Percentiles rank a stretch among this genome's conserved stretches.
phyloP scores from a whole-genome alignment of 2,888 invertebrate species.

The Scaptodrosophila latifasciaeformis region DNA sequence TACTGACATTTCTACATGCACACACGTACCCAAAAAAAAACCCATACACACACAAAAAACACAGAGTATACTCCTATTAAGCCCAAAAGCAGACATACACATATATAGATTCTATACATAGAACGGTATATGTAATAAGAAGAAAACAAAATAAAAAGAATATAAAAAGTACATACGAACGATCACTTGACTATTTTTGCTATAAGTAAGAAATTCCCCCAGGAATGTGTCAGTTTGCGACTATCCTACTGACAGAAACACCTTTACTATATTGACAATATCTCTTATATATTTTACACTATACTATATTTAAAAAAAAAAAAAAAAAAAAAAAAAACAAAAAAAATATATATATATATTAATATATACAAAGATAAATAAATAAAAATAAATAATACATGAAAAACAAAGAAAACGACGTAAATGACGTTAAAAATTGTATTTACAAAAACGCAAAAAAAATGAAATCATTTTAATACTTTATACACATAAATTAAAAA shows the following conservation, averaged over 20 bases:
- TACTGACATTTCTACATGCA: conserved; percentile 14
- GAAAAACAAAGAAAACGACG: conserved; percentile 33
- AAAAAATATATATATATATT: conserved; percentile 67
- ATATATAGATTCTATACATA: not conserved
- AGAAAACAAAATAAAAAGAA: conserved; percentile 30
- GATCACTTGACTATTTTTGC: conserved; percentile 69
- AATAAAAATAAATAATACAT: conserved; percentile 34
- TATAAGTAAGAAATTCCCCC: conserved; percentile 69
- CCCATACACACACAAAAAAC: conserved; percentile 34
- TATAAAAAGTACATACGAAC: no score
- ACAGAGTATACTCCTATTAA: not conserved
- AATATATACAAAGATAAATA: conserved; percentile 54
- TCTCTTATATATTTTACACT: conserved; percentile 74
- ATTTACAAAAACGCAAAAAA: conserved; percentile 58
- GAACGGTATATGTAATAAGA: not conserved
- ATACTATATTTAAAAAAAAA: conserved; percentile 65
- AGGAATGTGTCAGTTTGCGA: conserved; percentile 63
- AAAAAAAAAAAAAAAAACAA: conserved; percentile 21
- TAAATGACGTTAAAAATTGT: conserved; percentile 58
- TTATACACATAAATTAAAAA: conserved; percentile 62
- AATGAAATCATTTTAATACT: conserved; percentile 70
- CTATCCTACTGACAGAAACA: conserved; percentile 67
- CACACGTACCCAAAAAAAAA: conserved; percentile 38
- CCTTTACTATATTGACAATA: conserved; percentile 75
- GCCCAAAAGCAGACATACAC: conserved; percentile 1